phyloP scores from a whole-genome alignment of 1,140 invertebrate genomes.

The Brachionus rubens region DNA sequence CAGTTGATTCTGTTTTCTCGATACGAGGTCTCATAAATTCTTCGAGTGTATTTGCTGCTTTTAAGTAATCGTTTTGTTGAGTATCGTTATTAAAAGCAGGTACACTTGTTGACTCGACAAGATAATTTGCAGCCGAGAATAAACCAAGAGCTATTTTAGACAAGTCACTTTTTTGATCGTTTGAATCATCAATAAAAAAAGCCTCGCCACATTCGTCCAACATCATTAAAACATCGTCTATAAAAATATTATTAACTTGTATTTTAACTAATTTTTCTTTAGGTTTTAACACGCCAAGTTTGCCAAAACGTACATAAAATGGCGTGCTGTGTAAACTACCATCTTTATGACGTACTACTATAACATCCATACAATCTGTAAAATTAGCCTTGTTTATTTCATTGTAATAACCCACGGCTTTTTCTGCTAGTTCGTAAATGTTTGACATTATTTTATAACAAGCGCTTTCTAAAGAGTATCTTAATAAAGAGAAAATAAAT shows the following conservation, averaged over 20 bases:
- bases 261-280: constrained; percentile 98
- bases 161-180: neutral
- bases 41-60: constrained; percentile 12
- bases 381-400: constrained; percentile 68
- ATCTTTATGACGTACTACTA: constrained; percentile 92
- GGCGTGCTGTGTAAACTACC: constrained; percentile 90
- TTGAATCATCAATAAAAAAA: constrained; percentile 84
- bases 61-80: constrained; percentile 12
- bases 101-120: neutral
- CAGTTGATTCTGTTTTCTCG: neutral
- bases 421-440: constrained; percentile 13
- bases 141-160: neutral
- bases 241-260: constrained; percentile 88
- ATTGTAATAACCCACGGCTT: constrained; percentile 8
- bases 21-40: neutral
- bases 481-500: neutral
- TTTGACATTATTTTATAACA: neutral
- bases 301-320: constrained; percentile 97
- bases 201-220: constrained; percentile 97
- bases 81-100: neutral
- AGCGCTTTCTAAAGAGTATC: neutral
- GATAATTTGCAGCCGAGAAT: neutral
- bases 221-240: constrained; percentile 96
- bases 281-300: constrained; percentile 89
- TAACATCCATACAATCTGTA: constrained; percentile 96